These are phyloP conservation scores for Triplophysa siluroides DNA, from an alignment of 2,113 vertebrate genomes.

Conservation along the genomic window DNA sequence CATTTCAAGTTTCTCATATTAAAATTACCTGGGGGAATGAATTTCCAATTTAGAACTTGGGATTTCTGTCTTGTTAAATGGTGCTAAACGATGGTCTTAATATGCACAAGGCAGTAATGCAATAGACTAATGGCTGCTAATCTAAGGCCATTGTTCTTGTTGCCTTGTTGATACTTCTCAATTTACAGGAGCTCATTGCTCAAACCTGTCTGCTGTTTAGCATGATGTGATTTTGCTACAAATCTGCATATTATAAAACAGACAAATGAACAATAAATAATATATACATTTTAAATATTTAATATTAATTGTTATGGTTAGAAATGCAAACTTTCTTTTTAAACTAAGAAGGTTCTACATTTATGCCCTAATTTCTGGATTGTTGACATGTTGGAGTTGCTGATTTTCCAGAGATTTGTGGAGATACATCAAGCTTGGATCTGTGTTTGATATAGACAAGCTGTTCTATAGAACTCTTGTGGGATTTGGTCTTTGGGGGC, in stretches of 20 bases:
- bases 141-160: constrained; percentile 70
- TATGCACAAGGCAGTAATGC: constrained; percentile 69
- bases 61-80: constrained; percentile 76
- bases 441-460: constrained; percentile 39
- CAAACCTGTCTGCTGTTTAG: background rate
- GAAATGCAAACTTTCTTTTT: background rate
- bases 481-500: constrained; percentile 45
- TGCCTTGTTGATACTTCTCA: constrained; percentile 65
- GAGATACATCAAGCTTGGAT: constrained; percentile 14
- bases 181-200: constrained; percentile 36
- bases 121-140: constrained; percentile 71
- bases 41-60: constrained; percentile 83
- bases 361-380: too few relatives aligned
- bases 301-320: background rate
- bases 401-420: constrained; percentile 19
- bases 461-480: constrained; percentile 22
- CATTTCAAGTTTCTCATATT: constrained; percentile 82
- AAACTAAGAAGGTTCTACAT: background rate
- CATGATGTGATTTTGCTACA: constrained; percentile 4
- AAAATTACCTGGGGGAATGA: constrained; percentile 80
- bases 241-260: background rate
- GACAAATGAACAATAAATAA: background rate
- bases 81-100: constrained; percentile 75
- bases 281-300: background rate
- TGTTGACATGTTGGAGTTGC: background rate